These are phyloP conservation scores for Sitobion miscanthi DNA, from an alignment of 1,140 invertebrate species.

Conservation along the genomic window DNA sequence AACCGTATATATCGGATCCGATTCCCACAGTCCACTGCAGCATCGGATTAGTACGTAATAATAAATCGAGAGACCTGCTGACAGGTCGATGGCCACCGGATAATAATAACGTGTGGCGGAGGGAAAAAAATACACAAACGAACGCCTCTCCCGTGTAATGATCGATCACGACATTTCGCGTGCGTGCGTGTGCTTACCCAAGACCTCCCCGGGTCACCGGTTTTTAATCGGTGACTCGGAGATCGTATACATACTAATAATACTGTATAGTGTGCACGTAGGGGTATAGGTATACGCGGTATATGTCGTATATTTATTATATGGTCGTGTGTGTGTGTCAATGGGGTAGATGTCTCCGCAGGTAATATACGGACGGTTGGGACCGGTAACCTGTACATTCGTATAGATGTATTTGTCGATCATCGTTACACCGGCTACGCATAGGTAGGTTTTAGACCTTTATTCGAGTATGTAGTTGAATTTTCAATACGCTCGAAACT, in stretches of 20 bases:
- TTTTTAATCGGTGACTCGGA: background rate
- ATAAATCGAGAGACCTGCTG: slow-evolving; percentile 55
- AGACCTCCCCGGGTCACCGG: slow-evolving; percentile 41
- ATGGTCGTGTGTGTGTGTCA: background rate
- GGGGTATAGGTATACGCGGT: background rate
- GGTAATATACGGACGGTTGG: background rate
- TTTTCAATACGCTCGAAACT: background rate
- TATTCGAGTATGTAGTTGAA: background rate
- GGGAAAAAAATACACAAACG: slow-evolving; percentile 39
- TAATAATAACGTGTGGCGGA: slow-evolving; percentile 42
- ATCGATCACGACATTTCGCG: slow-evolving; percentile 56
- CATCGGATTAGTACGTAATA: slow-evolving; percentile 56
- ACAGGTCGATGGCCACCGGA: slow-evolving; percentile 57
- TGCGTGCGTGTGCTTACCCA: slow-evolving; percentile 2
- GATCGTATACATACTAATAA: background rate
- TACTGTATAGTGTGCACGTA: background rate
- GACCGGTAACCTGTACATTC: background rate
- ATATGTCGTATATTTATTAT: background rate
- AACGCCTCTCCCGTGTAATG: slow-evolving; percentile 42
- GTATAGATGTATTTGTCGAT: background rate
- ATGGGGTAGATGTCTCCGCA: background rate
- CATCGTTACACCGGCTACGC: background rate
- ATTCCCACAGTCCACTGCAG: slow-evolving; percentile 51
- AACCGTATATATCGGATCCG: slow-evolving; percentile 23
- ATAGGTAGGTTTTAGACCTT: background rate